A percentile compares a stretch with the other conserved stretches of the same genome.
Conservation (phyloP, 2,797 vertebrate genomes). For the Austrolebias charrua region DNA sequence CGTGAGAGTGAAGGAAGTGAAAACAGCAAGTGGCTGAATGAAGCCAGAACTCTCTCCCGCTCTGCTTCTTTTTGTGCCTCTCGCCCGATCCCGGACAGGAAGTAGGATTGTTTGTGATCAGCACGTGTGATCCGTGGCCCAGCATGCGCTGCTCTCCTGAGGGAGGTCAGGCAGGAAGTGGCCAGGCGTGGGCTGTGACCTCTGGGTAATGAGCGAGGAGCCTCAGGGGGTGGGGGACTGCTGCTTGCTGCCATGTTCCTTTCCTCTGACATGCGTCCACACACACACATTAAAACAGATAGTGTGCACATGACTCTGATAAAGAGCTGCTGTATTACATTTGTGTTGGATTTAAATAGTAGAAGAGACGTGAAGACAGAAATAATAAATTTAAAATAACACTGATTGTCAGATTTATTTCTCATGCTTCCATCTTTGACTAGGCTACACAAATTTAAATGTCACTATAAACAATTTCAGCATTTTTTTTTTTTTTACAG, state of each 20-base stretch:
- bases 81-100: slow-evolving; percentile 64
- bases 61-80: slow-evolving; percentile 34
- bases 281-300: slow-evolving; percentile 9
- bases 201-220: slow-evolving; percentile 74
- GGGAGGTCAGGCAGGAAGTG: slow-evolving; percentile 76
- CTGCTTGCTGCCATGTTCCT: slow-evolving; percentile 54
- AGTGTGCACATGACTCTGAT: neutral
- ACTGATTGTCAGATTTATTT: no score
- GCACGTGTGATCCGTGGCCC: slow-evolving; percentile 72
- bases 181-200: slow-evolving; percentile 73
- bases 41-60: slow-evolving; percentile 56
- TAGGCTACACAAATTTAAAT: no score
- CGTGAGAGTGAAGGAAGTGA: slow-evolving; percentile 74
- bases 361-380: no score
- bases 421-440: no score
- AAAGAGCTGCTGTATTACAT: slow-evolving; percentile 6
- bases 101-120: slow-evolving; percentile 72
- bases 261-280: slow-evolving; percentile 10
- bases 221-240: slow-evolving; percentile 44
- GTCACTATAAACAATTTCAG: no score
- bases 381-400: no score
- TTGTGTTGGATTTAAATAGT: no score
- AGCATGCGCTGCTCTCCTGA: slow-evolving; percentile 67
- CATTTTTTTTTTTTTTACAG: no score
- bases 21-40: slow-evolving; percentile 69